phyloP scores from a whole-genome alignment of 2,113 vertebrate genomes.

The Labeo rohita region DNA sequence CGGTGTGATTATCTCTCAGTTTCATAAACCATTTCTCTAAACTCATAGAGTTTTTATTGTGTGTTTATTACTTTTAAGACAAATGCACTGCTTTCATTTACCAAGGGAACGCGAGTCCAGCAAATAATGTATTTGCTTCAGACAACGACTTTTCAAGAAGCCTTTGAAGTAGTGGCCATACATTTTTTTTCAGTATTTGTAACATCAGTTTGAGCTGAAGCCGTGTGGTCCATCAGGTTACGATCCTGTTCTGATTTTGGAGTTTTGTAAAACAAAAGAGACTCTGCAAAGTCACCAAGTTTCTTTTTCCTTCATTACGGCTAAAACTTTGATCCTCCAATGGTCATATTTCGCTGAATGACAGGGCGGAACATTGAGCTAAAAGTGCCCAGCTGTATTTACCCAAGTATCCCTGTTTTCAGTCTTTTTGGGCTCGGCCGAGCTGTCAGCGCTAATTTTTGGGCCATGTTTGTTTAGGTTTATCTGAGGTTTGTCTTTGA shows the following conservation, averaged over 20 bases:
- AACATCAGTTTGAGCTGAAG: neutral
- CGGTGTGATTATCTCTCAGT: slow-evolving; percentile 27
- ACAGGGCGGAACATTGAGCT: slow-evolving; percentile 19
- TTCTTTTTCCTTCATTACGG: slow-evolving; percentile 14
- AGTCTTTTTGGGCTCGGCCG: neutral
- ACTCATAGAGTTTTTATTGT: slow-evolving; percentile 26
- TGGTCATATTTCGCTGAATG: neutral
- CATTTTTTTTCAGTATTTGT: slow-evolving; percentile 2
- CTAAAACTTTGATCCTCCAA: slow-evolving; percentile 15
- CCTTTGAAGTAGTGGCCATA: neutral
- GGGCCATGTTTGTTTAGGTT: slow-evolving; percentile 10
- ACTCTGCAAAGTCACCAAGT: neutral
- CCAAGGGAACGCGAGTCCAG: slow-evolving; percentile 5
- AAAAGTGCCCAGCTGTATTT: slow-evolving; percentile 25
- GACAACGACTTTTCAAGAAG: neutral
- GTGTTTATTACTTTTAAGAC: slow-evolving; percentile 21
- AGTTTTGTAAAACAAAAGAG: neutral
- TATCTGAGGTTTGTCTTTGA: neutral
- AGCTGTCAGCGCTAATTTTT: neutral
- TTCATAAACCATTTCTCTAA: slow-evolving; percentile 34
- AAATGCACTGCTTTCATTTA: neutral
- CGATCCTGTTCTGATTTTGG: slow-evolving; percentile 3
- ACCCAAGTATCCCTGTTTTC: slow-evolving; percentile 7
- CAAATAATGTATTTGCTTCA: neutral
- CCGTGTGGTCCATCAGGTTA: slow-evolving; percentile 18